Base-by-base conservation (phyloP, 2,797 vertebrate species). In the Lepus oiostolus region DNA sequence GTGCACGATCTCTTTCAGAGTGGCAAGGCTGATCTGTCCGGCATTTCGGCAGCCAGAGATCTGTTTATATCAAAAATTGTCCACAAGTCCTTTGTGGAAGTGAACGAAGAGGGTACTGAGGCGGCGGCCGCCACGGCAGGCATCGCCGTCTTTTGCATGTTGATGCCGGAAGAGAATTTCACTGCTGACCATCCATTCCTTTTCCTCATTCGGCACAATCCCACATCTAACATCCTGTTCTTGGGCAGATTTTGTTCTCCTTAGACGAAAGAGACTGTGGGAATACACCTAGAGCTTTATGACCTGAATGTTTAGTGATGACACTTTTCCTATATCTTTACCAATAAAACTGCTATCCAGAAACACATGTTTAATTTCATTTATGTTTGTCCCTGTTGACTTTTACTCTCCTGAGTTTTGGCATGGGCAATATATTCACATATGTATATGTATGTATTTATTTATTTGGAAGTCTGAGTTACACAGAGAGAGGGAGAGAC, bases 31-130 rank as follows among this genome's bases (percentile, higher is more conserved):
- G 98, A 99, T 97, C 98, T 99, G 94, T 99, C 99, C 0, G 99
- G 99, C 63, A 99, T 99, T 98, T 99, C 98, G 47, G 98, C 97
- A 50, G 62, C 98, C 24, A 90, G 67, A 0, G 98, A 99, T 60
- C 98, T 99, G 72, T 99, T 98, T 88, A 96, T 99, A 90, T 99
- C 99, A 2, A 98, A 99, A 9, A 98, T 99, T 91, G 97, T 98
- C 63, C 99, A 99, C 98, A 99, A 99, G 97, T 98, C 99, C 85
- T 99, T 99, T 42, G 98, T 99, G 68, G 99, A 99, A 92, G 99
- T 99, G 96, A 99, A 99, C 2, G 99, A 99, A 98, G 99, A 99
- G 95, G 99, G 99, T 35, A 99, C 99, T 0, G 99, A 99, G 97
- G 99, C 99, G 0, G 99, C 99, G 0, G 98, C 99, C 0, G 99